Conservation (phyloP, 2,797 vertebrate genomes). For the Lateolabrax maculatus region DNA sequence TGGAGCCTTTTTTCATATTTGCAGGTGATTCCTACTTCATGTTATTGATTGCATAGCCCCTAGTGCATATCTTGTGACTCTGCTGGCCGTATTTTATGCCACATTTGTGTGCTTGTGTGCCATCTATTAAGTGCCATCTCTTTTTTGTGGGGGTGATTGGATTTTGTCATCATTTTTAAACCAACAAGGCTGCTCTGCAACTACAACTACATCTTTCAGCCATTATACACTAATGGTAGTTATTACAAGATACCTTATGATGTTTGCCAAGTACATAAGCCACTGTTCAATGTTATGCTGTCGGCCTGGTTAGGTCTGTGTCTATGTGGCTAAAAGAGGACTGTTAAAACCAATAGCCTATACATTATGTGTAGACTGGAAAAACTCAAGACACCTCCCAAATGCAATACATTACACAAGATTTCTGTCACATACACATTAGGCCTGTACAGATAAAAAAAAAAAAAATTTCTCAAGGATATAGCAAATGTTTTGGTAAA, state of each 20-base stretch:
- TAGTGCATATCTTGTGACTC: background rate
- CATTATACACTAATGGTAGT: background rate
- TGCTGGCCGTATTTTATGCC: background rate
- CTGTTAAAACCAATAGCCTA: background rate
- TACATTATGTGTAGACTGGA: background rate
- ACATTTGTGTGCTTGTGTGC: background rate
- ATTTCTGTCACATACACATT: background rate
- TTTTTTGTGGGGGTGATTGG: background rate
- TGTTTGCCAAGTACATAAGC: conserved; percentile 28
- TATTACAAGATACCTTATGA: background rate
- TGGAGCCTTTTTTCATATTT: background rate
- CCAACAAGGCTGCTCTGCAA: background rate
- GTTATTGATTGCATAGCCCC: background rate
- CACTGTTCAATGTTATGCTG: background rate
- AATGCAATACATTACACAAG: background rate
- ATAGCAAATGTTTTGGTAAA: conserved; percentile 1
- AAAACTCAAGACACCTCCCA: background rate
- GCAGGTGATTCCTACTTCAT: background rate
- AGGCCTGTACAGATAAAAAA: background rate
- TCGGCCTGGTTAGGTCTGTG: background rate
- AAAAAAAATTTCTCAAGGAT: conserved; percentile 4
- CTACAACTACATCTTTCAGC: background rate
- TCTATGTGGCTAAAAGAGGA: background rate
- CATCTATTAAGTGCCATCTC: background rate
- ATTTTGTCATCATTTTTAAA: background rate